Evolutionary conservation across 2,797 vertebrate species (phyloP).

Genomic region (Dendrocincla tyrannina): DNA sequence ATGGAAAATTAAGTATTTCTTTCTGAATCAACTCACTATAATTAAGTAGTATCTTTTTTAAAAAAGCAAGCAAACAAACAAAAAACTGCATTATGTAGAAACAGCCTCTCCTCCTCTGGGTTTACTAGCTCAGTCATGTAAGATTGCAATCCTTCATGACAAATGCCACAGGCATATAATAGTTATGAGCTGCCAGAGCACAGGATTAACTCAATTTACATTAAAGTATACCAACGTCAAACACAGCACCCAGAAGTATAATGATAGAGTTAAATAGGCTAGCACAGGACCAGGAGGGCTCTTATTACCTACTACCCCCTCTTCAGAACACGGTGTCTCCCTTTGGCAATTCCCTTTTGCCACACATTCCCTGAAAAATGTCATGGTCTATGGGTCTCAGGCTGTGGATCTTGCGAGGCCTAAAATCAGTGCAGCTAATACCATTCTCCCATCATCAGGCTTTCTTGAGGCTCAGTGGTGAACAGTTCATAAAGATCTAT

Average conservation of each 20-base stretch:
- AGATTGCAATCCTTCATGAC: neutral
- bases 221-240: neutral
- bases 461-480: neutral
- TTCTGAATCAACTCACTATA: neutral
- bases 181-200: neutral
- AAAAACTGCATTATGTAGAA: neutral
- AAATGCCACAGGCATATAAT: neutral
- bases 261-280: neutral
- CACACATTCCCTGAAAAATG: neutral
- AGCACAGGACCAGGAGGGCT: neutral
- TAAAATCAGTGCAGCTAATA: neutral
- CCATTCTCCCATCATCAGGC: neutral
- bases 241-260: neutral
- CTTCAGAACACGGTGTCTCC: neutral
- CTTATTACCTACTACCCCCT: neutral
- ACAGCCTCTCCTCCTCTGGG: fast-evolving
- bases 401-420: neutral
- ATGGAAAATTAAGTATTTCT: neutral
- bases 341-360: neutral
- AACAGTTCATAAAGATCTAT: neutral
- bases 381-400: neutral
- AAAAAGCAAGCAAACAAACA: neutral
- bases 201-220: neutral
- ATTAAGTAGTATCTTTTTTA: neutral
- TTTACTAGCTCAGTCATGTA: neutral